Percentiles rank a stretch among this genome's conserved stretches.
These are phyloP conservation scores for Volucella inflata DNA, from an alignment of 2,888 invertebrate species.

Conservation along the genomic window DNA sequence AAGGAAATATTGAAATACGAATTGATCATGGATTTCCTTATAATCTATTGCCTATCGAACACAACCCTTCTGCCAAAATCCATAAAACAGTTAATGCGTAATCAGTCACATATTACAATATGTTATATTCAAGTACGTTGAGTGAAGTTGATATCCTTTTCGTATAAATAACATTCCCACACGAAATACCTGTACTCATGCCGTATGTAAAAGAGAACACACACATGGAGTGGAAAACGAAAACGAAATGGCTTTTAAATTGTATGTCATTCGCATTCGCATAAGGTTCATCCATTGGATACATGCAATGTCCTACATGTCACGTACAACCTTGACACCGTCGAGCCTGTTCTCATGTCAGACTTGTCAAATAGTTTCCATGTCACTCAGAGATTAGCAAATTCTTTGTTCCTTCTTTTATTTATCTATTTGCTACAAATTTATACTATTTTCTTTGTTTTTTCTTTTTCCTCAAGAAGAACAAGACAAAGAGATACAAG, in stretches of 20 bases:
- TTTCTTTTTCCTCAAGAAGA: conserved; percentile 1
- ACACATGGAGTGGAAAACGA: not conserved
- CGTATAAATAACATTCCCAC: not conserved
- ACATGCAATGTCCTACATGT: conserved; percentile 66
- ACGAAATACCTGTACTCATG: not conserved
- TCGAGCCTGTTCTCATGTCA: conserved; percentile 32
- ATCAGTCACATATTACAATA: too few species aligned
- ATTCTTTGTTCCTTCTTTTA: conserved; percentile 17
- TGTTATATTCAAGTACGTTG: too few species aligned
- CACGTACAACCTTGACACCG: conserved; percentile 51
- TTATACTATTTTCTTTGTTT: not conserved
- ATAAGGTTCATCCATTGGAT: conserved; percentile 49
- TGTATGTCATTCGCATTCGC: conserved; percentile 60
- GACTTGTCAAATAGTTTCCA: conserved; percentile 63
- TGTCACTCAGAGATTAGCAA: conserved; percentile 64
- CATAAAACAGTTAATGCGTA: too few species aligned
- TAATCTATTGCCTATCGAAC: too few species aligned
- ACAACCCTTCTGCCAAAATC: too few species aligned
- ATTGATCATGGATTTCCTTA: too few species aligned
- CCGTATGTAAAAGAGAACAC: conserved; percentile 25
- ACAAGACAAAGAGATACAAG: not conserved
- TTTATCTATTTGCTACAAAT: conserved; percentile 1
- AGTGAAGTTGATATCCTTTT: too few species aligned
- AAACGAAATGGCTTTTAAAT: conserved; percentile 44
- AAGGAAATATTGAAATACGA: too few species aligned